Evolutionary conservation across 2,888 invertebrate species (phyloP).

Genomic region (Agrotis puta): DNA sequence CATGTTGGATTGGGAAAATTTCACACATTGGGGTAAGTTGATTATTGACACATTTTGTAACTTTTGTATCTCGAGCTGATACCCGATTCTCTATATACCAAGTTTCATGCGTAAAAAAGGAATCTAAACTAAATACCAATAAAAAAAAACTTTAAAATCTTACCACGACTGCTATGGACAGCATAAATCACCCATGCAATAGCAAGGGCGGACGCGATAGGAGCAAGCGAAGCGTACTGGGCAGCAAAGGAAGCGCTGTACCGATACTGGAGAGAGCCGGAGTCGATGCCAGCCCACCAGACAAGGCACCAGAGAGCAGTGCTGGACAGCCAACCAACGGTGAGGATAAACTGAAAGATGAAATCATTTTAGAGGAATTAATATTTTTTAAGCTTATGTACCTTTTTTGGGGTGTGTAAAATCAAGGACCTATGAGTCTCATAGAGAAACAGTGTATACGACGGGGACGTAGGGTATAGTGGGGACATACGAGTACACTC

Average conservation of each 20-base stretch:
- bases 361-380: neutral
- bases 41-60: too few relatives aligned
- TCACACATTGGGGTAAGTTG: too few relatives aligned
- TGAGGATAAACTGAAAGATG: constrained; percentile 84
- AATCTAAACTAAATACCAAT: neutral
- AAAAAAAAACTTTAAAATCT: constrained; percentile 43
- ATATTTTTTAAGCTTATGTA: too few relatives aligned
- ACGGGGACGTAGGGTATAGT: too few relatives aligned
- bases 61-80: too few relatives aligned
- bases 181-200: constrained; percentile 93
- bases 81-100: too few relatives aligned
- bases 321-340: constrained; percentile 90
- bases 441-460: too few relatives aligned
- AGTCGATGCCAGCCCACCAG: constrained; percentile 91
- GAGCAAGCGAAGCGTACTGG: constrained; percentile 92
- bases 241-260: constrained; percentile 92
- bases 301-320: constrained; percentile 86
- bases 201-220: constrained; percentile 91
- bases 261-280: constrained; percentile 91
- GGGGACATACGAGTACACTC: too few relatives aligned
- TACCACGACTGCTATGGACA: constrained; percentile 91
- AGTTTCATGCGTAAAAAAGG: too few relatives aligned
- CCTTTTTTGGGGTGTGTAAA: too few relatives aligned
- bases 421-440: too few relatives aligned
- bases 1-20: too few relatives aligned